Evolutionary conservation across 2,113 vertebrate species (phyloP).

Genomic region (Marcusenius ussheri): DNA sequence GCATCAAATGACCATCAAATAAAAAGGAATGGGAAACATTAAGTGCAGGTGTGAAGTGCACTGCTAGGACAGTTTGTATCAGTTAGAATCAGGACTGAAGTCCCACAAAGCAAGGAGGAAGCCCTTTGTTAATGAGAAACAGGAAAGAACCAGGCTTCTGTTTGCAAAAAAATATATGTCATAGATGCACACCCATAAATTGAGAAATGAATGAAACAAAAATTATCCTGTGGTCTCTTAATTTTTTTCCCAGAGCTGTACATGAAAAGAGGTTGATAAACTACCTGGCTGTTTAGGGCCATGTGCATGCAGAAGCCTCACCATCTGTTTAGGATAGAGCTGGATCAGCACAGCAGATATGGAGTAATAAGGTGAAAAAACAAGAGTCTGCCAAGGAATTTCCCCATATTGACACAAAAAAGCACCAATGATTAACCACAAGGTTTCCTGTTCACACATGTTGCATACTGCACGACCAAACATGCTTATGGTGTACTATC

Average conservation of each 20-base stretch:
- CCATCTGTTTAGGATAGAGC: not conserved
- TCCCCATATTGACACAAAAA: not conserved
- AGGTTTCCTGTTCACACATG: not conserved
- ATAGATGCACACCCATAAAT: too few species aligned
- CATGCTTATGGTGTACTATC: not conserved
- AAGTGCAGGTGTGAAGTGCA: too few species aligned
- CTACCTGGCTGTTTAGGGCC: not conserved
- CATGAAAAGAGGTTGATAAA: not conserved
- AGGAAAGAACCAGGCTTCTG: not conserved
- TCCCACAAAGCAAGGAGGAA: too few species aligned
- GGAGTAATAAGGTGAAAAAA: not conserved
- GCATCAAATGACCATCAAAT: too few species aligned
- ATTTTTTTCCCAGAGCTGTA: too few species aligned
- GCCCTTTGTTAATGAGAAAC: too few species aligned
- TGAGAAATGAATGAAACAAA: too few species aligned
- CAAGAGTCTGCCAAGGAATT: not conserved
- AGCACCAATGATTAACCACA: not conserved
- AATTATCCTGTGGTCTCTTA: too few species aligned
- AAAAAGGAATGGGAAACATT: too few species aligned
- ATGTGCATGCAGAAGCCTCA: not conserved
- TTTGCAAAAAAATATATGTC: too few species aligned
- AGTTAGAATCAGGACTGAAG: too few species aligned
- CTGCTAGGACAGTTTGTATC: too few species aligned
- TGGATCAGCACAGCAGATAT: not conserved
- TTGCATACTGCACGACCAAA: not conserved